Evolutionary conservation across 2,797 vertebrate species (phyloP).

Genomic region (Stomatorhinus walkeri): DNA sequence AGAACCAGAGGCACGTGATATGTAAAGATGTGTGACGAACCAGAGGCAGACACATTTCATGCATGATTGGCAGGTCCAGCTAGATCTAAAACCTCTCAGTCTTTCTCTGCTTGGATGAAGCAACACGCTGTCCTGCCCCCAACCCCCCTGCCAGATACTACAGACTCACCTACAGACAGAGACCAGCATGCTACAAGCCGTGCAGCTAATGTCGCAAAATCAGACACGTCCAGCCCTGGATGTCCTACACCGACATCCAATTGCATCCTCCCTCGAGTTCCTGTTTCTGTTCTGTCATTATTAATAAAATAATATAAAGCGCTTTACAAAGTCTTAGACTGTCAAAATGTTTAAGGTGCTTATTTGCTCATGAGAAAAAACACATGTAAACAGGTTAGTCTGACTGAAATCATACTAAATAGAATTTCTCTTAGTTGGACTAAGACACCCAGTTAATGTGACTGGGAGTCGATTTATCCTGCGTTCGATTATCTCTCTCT

Average conservation of each 20-base stretch:
- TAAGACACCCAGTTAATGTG: too few relatives aligned
- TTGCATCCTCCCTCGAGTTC: neutral
- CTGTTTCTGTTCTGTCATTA: neutral
- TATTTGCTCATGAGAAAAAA: neutral
- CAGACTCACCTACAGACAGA: neutral
- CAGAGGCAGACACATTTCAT: neutral
- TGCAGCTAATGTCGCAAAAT: neutral
- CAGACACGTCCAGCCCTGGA: neutral
- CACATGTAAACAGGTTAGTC: neutral
- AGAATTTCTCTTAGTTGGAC: too few relatives aligned
- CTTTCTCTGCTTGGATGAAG: neutral
- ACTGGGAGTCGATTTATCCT: too few relatives aligned
- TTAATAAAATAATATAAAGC: neutral
- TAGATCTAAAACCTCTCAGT: neutral
- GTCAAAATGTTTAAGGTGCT: neutral
- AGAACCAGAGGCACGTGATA: too few relatives aligned
- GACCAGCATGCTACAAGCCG: neutral
- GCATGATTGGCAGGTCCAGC: neutral
- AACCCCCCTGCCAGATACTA: neutral
- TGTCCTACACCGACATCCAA: neutral
- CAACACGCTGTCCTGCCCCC: neutral
- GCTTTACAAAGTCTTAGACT: neutral
- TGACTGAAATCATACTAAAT: too few relatives aligned
- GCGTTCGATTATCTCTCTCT: too few relatives aligned
- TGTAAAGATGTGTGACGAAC: too few relatives aligned